Evolutionary conservation across 2,888 invertebrate genomes (phyloP), one percentile per base, ranked within the genome.

Genomic region (Apoda limacodes): DNA sequence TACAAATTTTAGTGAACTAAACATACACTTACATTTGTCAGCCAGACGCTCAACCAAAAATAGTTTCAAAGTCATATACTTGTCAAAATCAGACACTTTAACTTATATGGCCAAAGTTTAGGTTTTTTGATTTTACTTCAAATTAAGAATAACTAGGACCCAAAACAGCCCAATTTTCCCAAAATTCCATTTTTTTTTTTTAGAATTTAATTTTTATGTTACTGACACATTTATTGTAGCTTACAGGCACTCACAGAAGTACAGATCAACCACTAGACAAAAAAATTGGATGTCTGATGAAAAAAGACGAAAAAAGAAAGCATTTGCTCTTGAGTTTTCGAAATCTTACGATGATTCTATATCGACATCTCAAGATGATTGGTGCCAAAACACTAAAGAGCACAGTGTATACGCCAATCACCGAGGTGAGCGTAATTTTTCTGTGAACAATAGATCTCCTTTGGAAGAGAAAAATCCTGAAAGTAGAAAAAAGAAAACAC

Each of bases 261-360:
- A 82, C 41, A 61, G 75, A 54, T 67, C 72, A 14, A 50, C 68
- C 6, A 60, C 51, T 23, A 69, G 83, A 48, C 71, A 68, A 21
- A 75, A 74, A 36, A 64, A 68, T 19, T 88, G 89, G 83, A 75
- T 86, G 25, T 85, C 87, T 35, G 90, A 91, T 40, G 90, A 90
- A 32, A 86, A 88, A 45, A 83, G 87, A 39, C 81, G 87, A 36
- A 85, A 87, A 52, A 88, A 88, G 67, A 88, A 88, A 55, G 87
- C 87, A 12, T 91, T 92, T 66, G 89, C 88, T 25, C 71, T 92
- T 40, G 92, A 93, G 53, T 85, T 92, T 68, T 75, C 87, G 32
- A 78, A 84, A 61, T 67, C 84, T 41, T 76, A 85, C 54, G 75
- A 82, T 59, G 83, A 84, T 61, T 70, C 72, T 13, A 76, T 82